A percentile compares a stretch with the other conserved stretches of the same genome.
These are phyloP conservation scores for Lepidocolaptes lacrymiger DNA, from an alignment of 2,797 vertebrate species.

Conservation along the genomic window DNA sequence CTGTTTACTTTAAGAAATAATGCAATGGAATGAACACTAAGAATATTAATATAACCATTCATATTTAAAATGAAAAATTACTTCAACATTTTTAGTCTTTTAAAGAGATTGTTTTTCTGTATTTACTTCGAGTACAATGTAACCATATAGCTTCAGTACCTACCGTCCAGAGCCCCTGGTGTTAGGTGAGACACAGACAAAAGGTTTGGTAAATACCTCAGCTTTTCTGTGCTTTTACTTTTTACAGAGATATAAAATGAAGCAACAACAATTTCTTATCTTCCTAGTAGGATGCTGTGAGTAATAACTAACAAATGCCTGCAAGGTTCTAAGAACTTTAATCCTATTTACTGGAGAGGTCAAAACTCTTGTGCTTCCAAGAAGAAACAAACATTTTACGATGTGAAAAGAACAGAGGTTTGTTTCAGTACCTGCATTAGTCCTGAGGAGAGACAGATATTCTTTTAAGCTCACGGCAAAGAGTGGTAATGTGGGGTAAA, in stretches of 20 bases:
- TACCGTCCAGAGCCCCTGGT: not conserved
- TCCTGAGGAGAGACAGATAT: not conserved
- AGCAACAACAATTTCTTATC: slow-evolving; percentile 51
- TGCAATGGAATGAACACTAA: not conserved
- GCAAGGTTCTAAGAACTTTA: slow-evolving; percentile 42
- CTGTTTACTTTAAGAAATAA: not conserved
- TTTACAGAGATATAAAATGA: not conserved
- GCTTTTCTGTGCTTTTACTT: not conserved
- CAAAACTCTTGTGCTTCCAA: slow-evolving; percentile 8
- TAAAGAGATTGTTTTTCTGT: not conserved
- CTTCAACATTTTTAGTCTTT: not conserved
- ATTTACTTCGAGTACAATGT: not conserved
- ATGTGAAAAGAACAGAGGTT: not conserved
- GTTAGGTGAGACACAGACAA: slow-evolving; percentile 10
- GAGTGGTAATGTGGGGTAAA: not conserved
- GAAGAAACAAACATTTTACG: slow-evolving; percentile 29
- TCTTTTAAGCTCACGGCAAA: not conserved
- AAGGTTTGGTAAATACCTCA: slow-evolving; percentile 8
- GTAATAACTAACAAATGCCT: slow-evolving; percentile 44
- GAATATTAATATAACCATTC: not conserved
- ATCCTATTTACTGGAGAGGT: slow-evolving; percentile 36
- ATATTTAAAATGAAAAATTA: not conserved
- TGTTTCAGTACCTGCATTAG: not conserved
- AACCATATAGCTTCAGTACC: not conserved
- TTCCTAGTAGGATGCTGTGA: slow-evolving; percentile 21